phyloP scores from a whole-genome alignment of 2,888 invertebrate genomes.

The Hetaerina titia region DNA sequence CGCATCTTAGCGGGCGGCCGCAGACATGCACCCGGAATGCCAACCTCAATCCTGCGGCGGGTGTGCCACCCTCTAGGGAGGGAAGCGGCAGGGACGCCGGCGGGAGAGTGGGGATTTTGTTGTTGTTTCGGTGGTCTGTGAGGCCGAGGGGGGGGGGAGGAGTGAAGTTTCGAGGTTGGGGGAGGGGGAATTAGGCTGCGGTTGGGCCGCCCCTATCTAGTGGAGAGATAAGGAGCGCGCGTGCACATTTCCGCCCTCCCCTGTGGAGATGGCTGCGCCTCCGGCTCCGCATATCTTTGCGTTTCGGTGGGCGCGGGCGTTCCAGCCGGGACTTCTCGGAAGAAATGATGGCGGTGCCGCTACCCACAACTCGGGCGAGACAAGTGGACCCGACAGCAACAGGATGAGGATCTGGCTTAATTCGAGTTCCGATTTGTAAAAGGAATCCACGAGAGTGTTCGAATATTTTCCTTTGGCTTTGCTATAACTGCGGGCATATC shows the following conservation, averaged over 20 bases:
- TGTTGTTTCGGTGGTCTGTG: not conserved
- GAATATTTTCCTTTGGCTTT: too few relatives aligned
- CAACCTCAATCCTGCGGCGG: slow-evolving; percentile 49
- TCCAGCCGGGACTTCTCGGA: not conserved
- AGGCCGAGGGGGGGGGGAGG: not conserved
- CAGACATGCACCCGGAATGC: slow-evolving; percentile 58
- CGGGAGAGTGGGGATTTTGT: not conserved
- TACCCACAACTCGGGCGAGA: not conserved
- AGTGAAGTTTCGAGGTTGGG: not conserved
- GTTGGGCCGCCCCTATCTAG: not conserved
- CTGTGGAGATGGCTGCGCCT: not conserved
- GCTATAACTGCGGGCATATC: too few relatives aligned
- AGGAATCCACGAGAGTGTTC: too few relatives aligned
- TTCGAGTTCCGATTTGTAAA: too few relatives aligned
- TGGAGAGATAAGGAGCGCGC: not conserved
- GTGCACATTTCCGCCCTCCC: not conserved
- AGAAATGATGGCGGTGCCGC: not conserved
- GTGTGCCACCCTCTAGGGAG: not conserved
- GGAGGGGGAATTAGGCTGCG: not conserved
- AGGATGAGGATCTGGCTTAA: not conserved
- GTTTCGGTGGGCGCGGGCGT: not conserved
- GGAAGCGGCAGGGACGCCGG: not conserved
- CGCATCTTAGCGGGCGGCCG: slow-evolving; percentile 53
- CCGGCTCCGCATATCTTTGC: not conserved
- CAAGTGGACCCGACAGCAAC: not conserved